phyloP scores from a whole-genome alignment of 1,140 invertebrate genomes.

The Platorchestia sp. region DNA sequence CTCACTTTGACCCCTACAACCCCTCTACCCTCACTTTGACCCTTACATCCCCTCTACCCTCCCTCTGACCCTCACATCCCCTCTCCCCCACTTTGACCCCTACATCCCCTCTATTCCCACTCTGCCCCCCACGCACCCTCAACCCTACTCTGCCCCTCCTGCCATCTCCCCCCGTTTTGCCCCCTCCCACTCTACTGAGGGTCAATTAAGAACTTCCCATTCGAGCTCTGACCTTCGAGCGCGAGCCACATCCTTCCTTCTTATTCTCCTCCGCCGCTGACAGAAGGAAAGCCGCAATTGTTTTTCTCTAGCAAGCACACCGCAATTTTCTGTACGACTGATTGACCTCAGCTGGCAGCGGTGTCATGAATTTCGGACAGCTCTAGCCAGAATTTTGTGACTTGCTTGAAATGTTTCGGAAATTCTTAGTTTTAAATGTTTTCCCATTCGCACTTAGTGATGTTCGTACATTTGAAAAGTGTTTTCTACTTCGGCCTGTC shows the following conservation, averaged over 20 bases:
- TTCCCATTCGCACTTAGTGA: too few species aligned
- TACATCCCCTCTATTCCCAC: background rate
- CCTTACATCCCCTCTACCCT: background rate
- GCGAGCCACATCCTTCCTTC: background rate
- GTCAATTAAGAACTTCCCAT: constrained; percentile 13
- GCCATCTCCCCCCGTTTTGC: background rate
- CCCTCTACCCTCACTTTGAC: background rate
- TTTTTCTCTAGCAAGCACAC: too few species aligned
- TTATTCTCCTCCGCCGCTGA: background rate
- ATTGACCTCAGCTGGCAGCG: too few species aligned
- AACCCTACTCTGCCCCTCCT: background rate
- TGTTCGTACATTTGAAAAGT: too few species aligned
- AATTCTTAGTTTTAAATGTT: too few species aligned
- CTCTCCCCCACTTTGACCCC: background rate
- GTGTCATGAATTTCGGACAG: too few species aligned
- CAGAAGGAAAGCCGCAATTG: background rate
- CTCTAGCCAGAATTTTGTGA: too few species aligned
- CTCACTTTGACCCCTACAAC: too few species aligned
- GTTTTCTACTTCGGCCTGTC: too few species aligned
- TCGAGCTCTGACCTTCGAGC: background rate
- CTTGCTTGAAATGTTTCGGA: too few species aligned
- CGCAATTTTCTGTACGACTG: too few species aligned
- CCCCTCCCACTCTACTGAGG: background rate
- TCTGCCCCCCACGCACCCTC: background rate
- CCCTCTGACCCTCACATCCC: background rate